These are phyloP conservation scores for Otus sunia DNA, from an alignment of 2,113 vertebrate genomes.

Conservation along the genomic window DNA sequence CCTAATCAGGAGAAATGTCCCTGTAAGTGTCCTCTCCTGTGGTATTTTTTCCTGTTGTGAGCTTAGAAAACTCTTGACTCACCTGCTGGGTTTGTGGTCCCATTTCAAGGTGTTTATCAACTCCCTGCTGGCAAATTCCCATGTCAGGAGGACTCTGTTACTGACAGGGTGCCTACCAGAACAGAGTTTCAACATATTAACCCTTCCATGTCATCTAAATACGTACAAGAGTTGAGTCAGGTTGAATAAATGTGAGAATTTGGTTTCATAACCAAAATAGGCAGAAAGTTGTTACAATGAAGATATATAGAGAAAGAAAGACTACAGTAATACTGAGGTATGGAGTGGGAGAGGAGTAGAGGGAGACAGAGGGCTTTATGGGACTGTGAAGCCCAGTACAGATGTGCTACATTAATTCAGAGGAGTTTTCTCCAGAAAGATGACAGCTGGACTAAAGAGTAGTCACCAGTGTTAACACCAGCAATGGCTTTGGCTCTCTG, in stretches of 20 bases:
- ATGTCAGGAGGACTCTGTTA: neutral
- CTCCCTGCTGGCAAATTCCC: neutral
- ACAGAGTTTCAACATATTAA: neutral
- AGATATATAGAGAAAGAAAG: neutral
- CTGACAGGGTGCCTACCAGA: neutral
- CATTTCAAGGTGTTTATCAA: neutral
- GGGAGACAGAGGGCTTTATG: neutral
- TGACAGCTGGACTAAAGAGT: neutral
- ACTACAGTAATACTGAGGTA: neutral
- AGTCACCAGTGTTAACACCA: accelerated
- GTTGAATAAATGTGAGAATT: neutral
- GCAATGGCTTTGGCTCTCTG: neutral
- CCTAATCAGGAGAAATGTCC: neutral
- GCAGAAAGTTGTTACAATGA: neutral
- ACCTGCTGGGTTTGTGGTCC: neutral
- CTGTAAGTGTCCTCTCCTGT: neutral
- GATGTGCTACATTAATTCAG: neutral
- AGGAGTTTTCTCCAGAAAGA: neutral
- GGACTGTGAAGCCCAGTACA: neutral
- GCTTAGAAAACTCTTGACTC: neutral
- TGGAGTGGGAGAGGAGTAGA: neutral
- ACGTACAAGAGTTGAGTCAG: neutral
- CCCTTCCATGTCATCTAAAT: neutral
- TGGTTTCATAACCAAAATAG: neutral
- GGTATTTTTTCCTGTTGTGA: neutral